Percentiles rank a stretch among this genome's conserved stretches.
These are phyloP conservation scores for Phymatocera aterrima DNA, from an alignment of 2,888 invertebrate genomes.

Conservation along the genomic window DNA sequence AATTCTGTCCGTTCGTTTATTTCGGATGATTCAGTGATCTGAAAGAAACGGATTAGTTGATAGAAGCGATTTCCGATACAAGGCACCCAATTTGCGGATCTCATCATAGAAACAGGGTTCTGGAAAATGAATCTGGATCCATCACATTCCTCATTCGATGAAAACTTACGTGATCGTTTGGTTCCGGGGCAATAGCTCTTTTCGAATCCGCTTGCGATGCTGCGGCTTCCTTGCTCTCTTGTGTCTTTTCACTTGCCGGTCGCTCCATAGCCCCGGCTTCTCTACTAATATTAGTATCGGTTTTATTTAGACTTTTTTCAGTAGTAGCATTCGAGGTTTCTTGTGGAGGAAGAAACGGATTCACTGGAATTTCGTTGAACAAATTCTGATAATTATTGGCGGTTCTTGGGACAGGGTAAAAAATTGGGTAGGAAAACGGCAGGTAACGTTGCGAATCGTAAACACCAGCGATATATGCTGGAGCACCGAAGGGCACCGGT, in stretches of 20 bases:
- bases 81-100: too few species aligned
- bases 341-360: not conserved
- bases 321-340: not conserved
- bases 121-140: not conserved
- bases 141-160: not conserved
- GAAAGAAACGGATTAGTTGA: not conserved
- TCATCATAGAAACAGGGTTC: not conserved
- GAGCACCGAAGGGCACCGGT: conserved; percentile 50
- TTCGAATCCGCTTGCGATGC: not conserved
- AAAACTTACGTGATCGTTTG: conserved; percentile 13
- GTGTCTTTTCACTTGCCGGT: not conserved
- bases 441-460: conserved; percentile 25
- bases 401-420: not conserved
- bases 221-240: not conserved
- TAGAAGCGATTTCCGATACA: not conserved
- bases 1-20: not conserved
- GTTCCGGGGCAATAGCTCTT: not conserved
- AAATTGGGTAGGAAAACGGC: conserved; percentile 15
- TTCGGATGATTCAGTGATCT: not conserved
- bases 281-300: not conserved
- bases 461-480: conserved; percentile 54
- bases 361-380: not conserved
- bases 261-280: not conserved
- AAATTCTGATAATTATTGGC: conserved; percentile 6
- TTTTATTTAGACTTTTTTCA: not conserved